Conservation (phyloP, 2,113 vertebrate species). For the Coreoperca whiteheadi region DNA sequence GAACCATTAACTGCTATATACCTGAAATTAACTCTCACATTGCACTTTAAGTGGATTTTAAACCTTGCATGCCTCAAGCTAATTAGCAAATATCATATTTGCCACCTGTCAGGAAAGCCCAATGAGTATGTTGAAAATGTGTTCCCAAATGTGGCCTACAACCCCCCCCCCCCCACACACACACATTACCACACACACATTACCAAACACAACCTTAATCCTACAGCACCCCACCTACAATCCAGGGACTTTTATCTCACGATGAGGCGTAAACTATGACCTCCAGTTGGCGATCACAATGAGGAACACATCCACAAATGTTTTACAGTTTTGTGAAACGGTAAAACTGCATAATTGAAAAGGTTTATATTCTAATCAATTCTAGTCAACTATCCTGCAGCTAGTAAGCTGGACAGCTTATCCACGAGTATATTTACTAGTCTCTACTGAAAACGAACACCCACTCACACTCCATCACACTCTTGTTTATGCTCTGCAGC, state of each 20-base stretch:
- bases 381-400: background rate
- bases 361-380: background rate
- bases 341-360: background rate
- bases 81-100: background rate
- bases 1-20: background rate
- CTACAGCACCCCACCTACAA: slow-evolving; percentile 1
- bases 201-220: background rate
- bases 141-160: background rate
- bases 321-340: too few species aligned
- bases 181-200: background rate
- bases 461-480: slow-evolving; percentile 30
- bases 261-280: background rate
- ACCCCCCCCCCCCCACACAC: too few species aligned
- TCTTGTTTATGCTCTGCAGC: slow-evolving; percentile 50
- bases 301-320: background rate
- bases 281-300: background rate
- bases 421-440: background rate
- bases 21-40: background rate
- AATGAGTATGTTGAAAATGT: background rate
- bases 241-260: background rate
- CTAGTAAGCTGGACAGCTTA: background rate
- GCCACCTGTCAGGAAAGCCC: background rate
- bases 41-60: background rate
- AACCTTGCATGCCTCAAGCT: background rate
- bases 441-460: slow-evolving; percentile 23